Percentiles rank a stretch among this genome's conserved stretches.
These are phyloP conservation scores for Eupristina koningsbergeri DNA, from an alignment of 1,140 invertebrate genomes.

Conservation along the genomic window DNA sequence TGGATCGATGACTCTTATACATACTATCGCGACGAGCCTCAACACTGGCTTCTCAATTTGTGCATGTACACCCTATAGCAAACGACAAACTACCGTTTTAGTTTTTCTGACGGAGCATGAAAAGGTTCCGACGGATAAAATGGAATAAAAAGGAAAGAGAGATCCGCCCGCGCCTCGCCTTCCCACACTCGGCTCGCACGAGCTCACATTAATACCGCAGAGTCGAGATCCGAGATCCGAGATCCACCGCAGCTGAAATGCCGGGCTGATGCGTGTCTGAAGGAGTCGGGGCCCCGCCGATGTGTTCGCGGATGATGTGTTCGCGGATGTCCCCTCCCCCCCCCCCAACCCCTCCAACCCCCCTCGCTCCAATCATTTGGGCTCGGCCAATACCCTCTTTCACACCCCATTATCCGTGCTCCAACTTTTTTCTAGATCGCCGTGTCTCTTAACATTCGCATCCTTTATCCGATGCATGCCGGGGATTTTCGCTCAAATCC, in stretches of 20 bases:
- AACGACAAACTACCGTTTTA: slow-evolving; percentile 46
- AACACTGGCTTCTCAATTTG: not conserved
- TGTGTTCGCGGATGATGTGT: slow-evolving; percentile 38
- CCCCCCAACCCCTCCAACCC: not conserved
- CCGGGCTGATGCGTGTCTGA: slow-evolving; percentile 65
- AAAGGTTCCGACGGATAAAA: slow-evolving; percentile 49
- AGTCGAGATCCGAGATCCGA: slow-evolving; percentile 45
- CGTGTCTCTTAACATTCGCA: not conserved
- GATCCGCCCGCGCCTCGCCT: slow-evolving; percentile 53
- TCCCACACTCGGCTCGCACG: slow-evolving; percentile 67
- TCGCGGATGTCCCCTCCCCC: slow-evolving; percentile 9
- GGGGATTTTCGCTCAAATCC: not conserved
- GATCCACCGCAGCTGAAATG: slow-evolving; percentile 57
- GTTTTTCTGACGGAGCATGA: slow-evolving; percentile 46
- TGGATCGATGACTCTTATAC: slow-evolving; percentile 1
- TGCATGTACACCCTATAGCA: not conserved
- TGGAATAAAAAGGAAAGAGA: slow-evolving; percentile 48
- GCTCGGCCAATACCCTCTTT: slow-evolving; percentile 49
- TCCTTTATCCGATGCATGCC: not conserved
- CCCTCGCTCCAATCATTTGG: slow-evolving; percentile 14
- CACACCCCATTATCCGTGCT: slow-evolving; percentile 49
- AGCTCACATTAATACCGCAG: slow-evolving; percentile 59
- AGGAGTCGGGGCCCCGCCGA: slow-evolving; percentile 23
- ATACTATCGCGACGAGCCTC: not conserved
- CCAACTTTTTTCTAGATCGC: slow-evolving; percentile 6